A percentile compares a stretch with the other conserved stretches of the same genome.
Evolutionary conservation across 2,113 vertebrate genomes (phyloP).

Genomic region (Corythaixoides concolor): DNA sequence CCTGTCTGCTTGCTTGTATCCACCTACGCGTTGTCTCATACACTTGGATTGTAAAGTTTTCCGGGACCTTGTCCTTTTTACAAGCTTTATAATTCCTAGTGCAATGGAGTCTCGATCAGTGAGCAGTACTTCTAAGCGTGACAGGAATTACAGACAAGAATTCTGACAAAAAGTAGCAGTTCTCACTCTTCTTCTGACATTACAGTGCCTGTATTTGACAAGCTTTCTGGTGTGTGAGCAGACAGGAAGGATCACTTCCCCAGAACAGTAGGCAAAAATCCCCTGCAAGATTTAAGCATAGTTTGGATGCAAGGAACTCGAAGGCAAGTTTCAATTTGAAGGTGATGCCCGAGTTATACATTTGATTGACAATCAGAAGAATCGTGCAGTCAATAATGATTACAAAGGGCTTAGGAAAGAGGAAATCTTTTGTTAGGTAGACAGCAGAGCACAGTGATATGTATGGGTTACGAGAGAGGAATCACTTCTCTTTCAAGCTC

Average conservation of each 20-base stretch:
- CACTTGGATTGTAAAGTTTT: background rate
- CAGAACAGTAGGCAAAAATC: background rate
- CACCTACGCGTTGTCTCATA: rapidly evolving
- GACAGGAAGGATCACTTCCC: background rate
- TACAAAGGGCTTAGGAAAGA: background rate
- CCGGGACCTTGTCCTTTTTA: background rate
- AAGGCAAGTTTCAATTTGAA: background rate
- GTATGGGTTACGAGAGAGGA: background rate
- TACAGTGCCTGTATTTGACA: background rate
- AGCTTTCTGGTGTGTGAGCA: background rate
- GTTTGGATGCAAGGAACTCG: background rate
- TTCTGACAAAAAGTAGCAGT: background rate
- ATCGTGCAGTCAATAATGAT: background rate
- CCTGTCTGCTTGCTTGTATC: background rate
- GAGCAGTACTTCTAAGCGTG: background rate
- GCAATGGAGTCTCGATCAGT: background rate
- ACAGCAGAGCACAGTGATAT: background rate
- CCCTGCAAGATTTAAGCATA: background rate
- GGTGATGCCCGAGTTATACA: background rate
- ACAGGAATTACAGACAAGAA: background rate
- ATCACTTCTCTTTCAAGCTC: background rate
- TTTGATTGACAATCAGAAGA: background rate
- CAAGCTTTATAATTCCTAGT: background rate
- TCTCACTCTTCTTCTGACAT: background rate
- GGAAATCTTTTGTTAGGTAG: background rate